These are phyloP conservation scores for Aricia agestis DNA, from an alignment of 1,140 invertebrate genomes.

Conservation along the genomic window DNA sequence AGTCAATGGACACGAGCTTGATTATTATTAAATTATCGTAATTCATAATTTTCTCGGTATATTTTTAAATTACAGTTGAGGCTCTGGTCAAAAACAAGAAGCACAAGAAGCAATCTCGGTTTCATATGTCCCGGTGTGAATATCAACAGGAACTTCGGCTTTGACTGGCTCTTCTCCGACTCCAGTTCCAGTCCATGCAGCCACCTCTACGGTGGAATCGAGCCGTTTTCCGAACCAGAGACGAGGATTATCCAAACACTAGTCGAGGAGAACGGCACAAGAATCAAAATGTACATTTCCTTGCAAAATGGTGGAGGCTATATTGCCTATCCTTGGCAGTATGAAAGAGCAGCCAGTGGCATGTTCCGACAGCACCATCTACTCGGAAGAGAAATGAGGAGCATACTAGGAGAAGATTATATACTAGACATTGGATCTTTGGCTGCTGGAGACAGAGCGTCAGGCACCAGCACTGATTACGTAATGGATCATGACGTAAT, in stretches of 20 bases:
- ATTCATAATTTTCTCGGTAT: not conserved
- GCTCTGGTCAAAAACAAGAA: slow-evolving; percentile 50
- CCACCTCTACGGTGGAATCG: slow-evolving; percentile 44
- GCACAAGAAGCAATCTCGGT: slow-evolving; percentile 41
- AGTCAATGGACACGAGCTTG: too few species aligned
- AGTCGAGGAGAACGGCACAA: slow-evolving; percentile 34
- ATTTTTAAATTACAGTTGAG: slow-evolving; percentile 43
- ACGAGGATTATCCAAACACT: slow-evolving; percentile 37
- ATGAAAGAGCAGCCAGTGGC: slow-evolving; percentile 54
- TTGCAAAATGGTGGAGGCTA: slow-evolving; percentile 54
- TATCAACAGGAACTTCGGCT: slow-evolving; percentile 56
- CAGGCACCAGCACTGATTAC: slow-evolving; percentile 55
- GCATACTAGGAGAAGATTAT: slow-evolving; percentile 39
- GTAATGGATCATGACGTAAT: slow-evolving; percentile 37
- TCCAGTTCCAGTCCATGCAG: slow-evolving; percentile 59
- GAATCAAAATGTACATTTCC: slow-evolving; percentile 46
- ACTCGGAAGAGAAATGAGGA: slow-evolving; percentile 43
- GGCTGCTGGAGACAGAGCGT: slow-evolving; percentile 44
- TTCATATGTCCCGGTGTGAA: slow-evolving; percentile 57
- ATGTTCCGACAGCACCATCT: slow-evolving; percentile 54
- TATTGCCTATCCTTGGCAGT: slow-evolving; percentile 57
- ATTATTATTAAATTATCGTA: too few species aligned
- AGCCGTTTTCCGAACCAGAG: slow-evolving; percentile 52
- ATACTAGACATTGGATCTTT: slow-evolving; percentile 39
- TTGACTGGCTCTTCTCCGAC: slow-evolving; percentile 48